phyloP scores from a whole-genome alignment of 1,140 invertebrate genomes.

The Leptopilina boulardi region DNA sequence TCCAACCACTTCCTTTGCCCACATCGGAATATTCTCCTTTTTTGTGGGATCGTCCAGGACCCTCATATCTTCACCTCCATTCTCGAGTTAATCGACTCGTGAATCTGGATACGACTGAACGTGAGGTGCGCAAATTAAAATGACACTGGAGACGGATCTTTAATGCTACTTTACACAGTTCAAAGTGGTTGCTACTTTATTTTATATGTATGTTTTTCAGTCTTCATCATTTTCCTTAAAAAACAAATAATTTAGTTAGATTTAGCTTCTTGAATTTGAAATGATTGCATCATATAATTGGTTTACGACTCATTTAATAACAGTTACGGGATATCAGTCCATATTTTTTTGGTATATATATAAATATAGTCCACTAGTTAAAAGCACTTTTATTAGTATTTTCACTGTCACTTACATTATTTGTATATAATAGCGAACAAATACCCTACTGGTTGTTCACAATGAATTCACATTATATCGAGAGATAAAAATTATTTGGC shows the following conservation, averaged over 20 bases:
- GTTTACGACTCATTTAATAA: too few relatives aligned
- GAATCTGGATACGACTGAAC: constrained; percentile 55
- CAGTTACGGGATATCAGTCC: too few relatives aligned
- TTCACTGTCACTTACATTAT: too few relatives aligned
- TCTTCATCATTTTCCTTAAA: constrained; percentile 64
- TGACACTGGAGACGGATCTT: constrained; percentile 68
- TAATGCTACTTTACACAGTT: constrained; percentile 65
- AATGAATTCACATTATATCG: too few relatives aligned
- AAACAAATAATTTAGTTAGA: constrained; percentile 44
- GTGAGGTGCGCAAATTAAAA: constrained; percentile 65
- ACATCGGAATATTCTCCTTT: constrained; percentile 57
- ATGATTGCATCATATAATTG: too few relatives aligned
- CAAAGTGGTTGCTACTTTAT: constrained; percentile 71
- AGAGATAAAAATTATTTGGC: not conserved
- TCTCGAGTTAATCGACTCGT: constrained; percentile 51
- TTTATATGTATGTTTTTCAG: constrained; percentile 69
- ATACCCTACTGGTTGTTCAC: too few relatives aligned
- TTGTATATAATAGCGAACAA: too few relatives aligned
- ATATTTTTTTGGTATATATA: too few relatives aligned
- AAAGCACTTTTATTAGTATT: too few relatives aligned
- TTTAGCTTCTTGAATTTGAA: not conserved
- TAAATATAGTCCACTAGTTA: too few relatives aligned
- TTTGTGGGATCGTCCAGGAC: constrained; percentile 63
- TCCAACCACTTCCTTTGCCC: constrained; percentile 62
- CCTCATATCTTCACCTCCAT: constrained; percentile 53